Evolutionary conservation across 2,888 invertebrate genomes (phyloP), one percentile per base, ranked within the genome.

Genomic region (Omphaloscelis lunosa): DNA sequence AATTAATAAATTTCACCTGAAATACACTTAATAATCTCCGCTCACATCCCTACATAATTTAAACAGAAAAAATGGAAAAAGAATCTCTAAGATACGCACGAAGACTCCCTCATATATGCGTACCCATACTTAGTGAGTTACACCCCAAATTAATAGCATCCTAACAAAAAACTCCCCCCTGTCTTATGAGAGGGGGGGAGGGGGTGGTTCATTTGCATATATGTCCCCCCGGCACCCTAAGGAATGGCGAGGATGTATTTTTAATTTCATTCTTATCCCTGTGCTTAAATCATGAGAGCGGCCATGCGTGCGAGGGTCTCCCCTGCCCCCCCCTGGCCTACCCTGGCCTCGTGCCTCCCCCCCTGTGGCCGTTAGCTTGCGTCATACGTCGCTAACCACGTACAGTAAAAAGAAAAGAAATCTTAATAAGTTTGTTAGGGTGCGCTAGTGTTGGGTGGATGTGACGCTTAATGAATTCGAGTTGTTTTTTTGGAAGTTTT

Each of bases 401-500:
- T 95, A 95, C 95, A 94, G 95, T 95, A 96, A 95, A 96, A 96
- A 96, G 96, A 96, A 96, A 96, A 95, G 96, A 96, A 96, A 96
- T 96, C 96, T 96, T 96, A 96, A 96, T 96, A 96, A 96, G 96
- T 96, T 96, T 96, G 96, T 96, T 96, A 96, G 96, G 96, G 95
- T 92, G 93, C 92, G 95, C 86, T 92, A 90, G 92, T 34, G 70
- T 90, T 83, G 75, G 84, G 86, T 93, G 95, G 96, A 96, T 90
- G 87, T n/a, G 92, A 80, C 90, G 65, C 66, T 72, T 86, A 83
- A 86, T 82, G 34, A 87, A 83, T 79, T 66, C 29, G 0, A 29
- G 51, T 61, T 59, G 15, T 45, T 9, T 65, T 51, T 77, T 11
- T 45, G 7, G 0, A 17, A 45, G 4, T 2, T 1, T 34, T 20